Evolutionary conservation across 2,113 vertebrate species (phyloP), one percentile per base, ranked within the genome.

Genomic region (Haplochromis burtoni): DNA sequence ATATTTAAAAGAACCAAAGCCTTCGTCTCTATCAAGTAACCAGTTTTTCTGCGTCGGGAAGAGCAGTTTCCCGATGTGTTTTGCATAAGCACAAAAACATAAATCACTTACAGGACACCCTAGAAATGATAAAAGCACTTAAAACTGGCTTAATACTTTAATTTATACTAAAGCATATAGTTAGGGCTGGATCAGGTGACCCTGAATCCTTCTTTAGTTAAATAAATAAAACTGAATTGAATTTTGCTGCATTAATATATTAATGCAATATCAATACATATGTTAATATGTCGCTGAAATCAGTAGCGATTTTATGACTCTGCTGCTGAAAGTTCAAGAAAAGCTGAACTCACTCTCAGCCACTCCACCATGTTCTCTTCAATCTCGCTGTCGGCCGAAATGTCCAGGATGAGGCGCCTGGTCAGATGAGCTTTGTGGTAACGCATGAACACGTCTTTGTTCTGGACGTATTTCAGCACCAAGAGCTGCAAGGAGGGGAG

Each of bases 321-420:
- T 53, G 45, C 19, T 24, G 11, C 40, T 49, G 19, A 42, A 16
- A 35, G 10, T 12, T 40, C 42, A 24, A 38, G 3, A 40, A 8
- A 33, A 8, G 16, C 24, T 13, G 2, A 13, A 90, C 92, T 93
- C 85, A 94, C 98, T 96, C 98, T 97, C 85, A 99, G 97, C 98
- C 98, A 99, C 90, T 99, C 98, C 82, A 99, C 98, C 98, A 99
- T 99, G 93, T 99, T 99, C 95, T 99, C 98, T 92, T 99, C 98
- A 66, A 98, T 99, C 96, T 99, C 98, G 26, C 98, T 99, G 82
- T 99, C 98, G 12, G 98, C 98, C 29, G 98, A 99, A 88, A 99
- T 99, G 96, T 99, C 98, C 91, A 99, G 90, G 94, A 99, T 99
- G 82, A 99, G 97, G 79, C 98, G 98, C 40, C 98, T 95, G 29